phyloP scores from a whole-genome alignment of 2,888 invertebrate genomes.

The Caenorhabditis sinica region DNA sequence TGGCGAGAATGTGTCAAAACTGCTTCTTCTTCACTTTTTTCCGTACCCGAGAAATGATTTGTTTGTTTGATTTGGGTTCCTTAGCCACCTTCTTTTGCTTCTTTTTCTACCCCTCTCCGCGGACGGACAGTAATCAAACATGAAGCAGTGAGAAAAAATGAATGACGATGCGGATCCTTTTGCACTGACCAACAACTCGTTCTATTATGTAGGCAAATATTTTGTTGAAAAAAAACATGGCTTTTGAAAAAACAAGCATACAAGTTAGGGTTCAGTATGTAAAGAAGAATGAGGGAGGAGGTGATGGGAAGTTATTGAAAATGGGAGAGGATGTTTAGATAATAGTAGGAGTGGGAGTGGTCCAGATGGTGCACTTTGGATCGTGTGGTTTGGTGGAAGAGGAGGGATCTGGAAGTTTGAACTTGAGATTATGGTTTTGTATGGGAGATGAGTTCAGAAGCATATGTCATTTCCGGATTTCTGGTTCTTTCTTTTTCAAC shows the following conservation, averaged over 20 bases:
- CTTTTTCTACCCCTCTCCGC: background rate
- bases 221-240: constrained; percentile 25
- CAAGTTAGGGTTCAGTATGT: constrained; percentile 5
- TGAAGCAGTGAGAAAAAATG: constrained; percentile 3
- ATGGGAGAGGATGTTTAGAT: constrained; percentile 21
- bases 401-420: constrained; percentile 1
- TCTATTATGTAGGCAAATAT: constrained; percentile 38
- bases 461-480: no score
- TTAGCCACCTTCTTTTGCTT: background rate
- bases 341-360: background rate
- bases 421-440: background rate
- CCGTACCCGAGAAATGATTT: constrained; percentile 8
- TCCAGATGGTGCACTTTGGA: constrained; percentile 4
- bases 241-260: background rate
- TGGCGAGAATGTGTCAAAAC: constrained; percentile 44
- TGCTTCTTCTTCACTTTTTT: constrained; percentile 10
- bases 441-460: no score
- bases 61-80: constrained; percentile 55
- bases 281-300: background rate
- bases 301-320: background rate
- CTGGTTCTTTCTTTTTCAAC: no score
- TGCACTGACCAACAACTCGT: constrained; percentile 42
- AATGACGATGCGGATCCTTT: constrained; percentile 45
- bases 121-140: constrained; percentile 56
- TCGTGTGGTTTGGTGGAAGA: background rate